Evolutionary conservation across 2,888 invertebrate species (phyloP).

Genomic region (Lutraria lutraria): DNA sequence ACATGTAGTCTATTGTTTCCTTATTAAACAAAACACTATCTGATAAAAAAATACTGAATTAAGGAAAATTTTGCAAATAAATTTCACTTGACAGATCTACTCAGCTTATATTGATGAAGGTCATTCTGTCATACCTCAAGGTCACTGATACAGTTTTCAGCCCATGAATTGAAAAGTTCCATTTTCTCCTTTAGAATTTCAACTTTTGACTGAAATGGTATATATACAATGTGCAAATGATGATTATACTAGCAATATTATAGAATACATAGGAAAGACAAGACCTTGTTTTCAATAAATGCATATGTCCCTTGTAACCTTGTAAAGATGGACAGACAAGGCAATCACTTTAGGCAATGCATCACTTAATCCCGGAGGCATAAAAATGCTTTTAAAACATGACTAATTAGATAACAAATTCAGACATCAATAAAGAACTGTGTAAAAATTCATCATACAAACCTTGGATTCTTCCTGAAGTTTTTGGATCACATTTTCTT

Average conservation of each 20-base stretch:
- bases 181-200: neutral
- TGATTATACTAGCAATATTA: too few species aligned
- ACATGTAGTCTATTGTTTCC: neutral
- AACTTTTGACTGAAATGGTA: neutral
- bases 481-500: conserved; percentile 30
- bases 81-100: neutral
- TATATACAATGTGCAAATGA: too few species aligned
- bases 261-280: neutral
- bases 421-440: too few species aligned
- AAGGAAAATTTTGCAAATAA: neutral
- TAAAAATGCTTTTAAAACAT: too few species aligned
- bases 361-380: too few species aligned
- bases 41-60: neutral
- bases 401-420: too few species aligned
- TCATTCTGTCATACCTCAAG: neutral
- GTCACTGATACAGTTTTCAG: neutral
- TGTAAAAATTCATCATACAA: neutral
- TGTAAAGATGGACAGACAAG: too few species aligned
- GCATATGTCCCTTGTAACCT: neutral
- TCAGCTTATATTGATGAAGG: neutral
- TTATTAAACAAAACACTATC: neutral
- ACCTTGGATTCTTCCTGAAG: conserved; percentile 43
- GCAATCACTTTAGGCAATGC: too few species aligned
- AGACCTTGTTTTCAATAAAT: too few species aligned
- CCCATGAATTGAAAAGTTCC: neutral